These are phyloP conservation scores for Drosophila parabipectinata DNA, from an alignment of 1,140 invertebrate genomes.

Conservation along the genomic window DNA sequence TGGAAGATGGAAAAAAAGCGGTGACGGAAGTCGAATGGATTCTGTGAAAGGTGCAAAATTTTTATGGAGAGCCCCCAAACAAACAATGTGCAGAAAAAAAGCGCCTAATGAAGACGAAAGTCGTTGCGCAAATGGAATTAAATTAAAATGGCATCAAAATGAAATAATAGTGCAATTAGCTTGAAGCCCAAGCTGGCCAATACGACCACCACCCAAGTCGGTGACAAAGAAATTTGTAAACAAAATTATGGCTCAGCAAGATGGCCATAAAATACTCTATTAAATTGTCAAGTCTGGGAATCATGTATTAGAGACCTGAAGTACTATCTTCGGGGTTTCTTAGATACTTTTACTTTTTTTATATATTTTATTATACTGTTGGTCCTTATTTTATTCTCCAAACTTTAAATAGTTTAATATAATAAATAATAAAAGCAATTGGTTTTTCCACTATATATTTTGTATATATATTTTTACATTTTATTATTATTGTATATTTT, in stretches of 20 bases:
- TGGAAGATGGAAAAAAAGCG: slow-evolving; percentile 15
- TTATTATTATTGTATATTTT: neutral
- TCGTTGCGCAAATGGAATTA: slow-evolving; percentile 78
- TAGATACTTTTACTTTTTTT: neutral
- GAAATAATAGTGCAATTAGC: slow-evolving; percentile 80
- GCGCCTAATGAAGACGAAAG: slow-evolving; percentile 75
- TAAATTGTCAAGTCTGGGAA: neutral
- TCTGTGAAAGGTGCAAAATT: slow-evolving; percentile 79
- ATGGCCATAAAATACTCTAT: neutral
- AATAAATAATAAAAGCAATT: too few species aligned
- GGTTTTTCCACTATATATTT: too few species aligned
- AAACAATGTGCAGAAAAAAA: slow-evolving; percentile 47
- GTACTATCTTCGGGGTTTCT: neutral
- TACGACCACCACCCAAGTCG: slow-evolving; percentile 32
- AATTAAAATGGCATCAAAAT: slow-evolving; percentile 73
- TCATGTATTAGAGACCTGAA: neutral
- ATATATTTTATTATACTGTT: neutral
- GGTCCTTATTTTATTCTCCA: too few species aligned
- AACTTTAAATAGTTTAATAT: too few species aligned
- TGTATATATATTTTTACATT: neutral
- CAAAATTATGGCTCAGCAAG: neutral
- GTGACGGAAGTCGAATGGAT: slow-evolving; percentile 67
- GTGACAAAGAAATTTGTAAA: slow-evolving; percentile 12
- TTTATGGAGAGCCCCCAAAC: slow-evolving; percentile 41
- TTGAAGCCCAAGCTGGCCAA: slow-evolving; percentile 32